phyloP scores from a whole-genome alignment of 35 echinoderm and acorn worm species.

The Antedon bifida region DNA sequence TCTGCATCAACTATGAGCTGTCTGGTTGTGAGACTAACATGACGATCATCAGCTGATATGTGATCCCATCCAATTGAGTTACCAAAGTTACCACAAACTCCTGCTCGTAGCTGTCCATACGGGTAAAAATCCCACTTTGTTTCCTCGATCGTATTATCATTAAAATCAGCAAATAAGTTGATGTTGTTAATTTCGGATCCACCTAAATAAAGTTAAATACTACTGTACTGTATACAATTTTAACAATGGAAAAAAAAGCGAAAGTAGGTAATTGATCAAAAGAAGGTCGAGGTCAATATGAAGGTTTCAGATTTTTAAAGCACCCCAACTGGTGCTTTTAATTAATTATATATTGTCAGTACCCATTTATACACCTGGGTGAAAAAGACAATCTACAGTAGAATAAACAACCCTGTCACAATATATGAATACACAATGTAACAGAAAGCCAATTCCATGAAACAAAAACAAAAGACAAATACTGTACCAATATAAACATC shows the following conservation, averaged over 20 bases:
- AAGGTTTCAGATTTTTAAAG: no score
- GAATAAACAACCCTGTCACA: no score
- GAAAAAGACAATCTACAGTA: no score
- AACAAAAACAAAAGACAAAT: background rate
- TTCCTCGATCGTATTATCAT: constrained; percentile 24
- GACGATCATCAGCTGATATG: constrained; percentile 13
- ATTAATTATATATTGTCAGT: no score
- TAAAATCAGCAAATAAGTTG: constrained; percentile 30
- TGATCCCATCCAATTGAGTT: constrained; percentile 61
- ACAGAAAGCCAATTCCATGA: no score
- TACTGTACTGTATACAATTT: no score
- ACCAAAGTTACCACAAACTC: constrained; percentile 31
- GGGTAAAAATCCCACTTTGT: constrained; percentile 67
- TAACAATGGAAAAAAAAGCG: no score
- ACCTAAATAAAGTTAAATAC: constrained; percentile 29
- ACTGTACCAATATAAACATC: constrained; percentile 61
- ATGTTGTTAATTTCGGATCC: constrained; percentile 83
- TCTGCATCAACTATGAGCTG: constrained; percentile 60
- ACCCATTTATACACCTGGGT: no score
- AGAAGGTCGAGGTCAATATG: no score
- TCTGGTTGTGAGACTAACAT: constrained; percentile 38
- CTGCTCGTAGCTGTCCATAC: constrained; percentile 21
- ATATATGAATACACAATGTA: no score
- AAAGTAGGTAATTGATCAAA: no score
- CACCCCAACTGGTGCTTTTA: no score